phyloP scores from a whole-genome alignment of 2,113 vertebrate genomes.

The Sminthopsis crassicaudata region DNA sequence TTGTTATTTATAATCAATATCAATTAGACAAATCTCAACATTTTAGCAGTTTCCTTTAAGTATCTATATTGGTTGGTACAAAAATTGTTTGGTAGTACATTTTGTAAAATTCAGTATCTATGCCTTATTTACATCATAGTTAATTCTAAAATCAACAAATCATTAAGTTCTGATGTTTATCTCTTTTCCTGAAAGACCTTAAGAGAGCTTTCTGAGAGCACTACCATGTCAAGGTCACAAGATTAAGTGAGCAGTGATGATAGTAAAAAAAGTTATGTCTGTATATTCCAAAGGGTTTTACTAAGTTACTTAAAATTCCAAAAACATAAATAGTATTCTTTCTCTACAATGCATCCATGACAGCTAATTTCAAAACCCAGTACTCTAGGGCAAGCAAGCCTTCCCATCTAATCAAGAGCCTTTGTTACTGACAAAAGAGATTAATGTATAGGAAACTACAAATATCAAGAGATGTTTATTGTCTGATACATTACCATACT shows the following conservation, averaged over 20 bases:
- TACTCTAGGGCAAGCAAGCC: slow-evolving; percentile 74
- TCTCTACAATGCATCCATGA: slow-evolving; percentile 75
- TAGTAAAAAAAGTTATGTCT: slow-evolving; percentile 82
- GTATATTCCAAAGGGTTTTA: slow-evolving; percentile 82
- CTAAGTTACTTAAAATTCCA: slow-evolving; percentile 85
- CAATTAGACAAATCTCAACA: neutral
- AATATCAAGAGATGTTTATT: slow-evolving; percentile 50
- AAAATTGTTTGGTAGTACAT: slow-evolving; percentile 31
- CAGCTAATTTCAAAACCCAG: slow-evolving; percentile 80
- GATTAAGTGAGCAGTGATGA: slow-evolving; percentile 84
- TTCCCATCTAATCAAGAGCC: slow-evolving; percentile 60
- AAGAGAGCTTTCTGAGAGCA: slow-evolving; percentile 77
- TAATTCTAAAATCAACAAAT: slow-evolving; percentile 75
- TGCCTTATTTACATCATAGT: slow-evolving; percentile 52
- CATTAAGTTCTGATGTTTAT: slow-evolving; percentile 76
- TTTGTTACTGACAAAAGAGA: slow-evolving; percentile 73
- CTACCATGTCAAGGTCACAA: slow-evolving; percentile 81
- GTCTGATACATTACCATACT: slow-evolving; percentile 35
- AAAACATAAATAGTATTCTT: slow-evolving; percentile 84
- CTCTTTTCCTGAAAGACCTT: slow-evolving; percentile 76
- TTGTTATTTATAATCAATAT: slow-evolving; percentile 30
- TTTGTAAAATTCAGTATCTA: slow-evolving; percentile 32
- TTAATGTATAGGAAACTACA: slow-evolving; percentile 55
- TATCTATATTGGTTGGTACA: neutral
- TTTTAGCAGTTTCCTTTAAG: neutral